Conservation (phyloP, 1,140 invertebrate species). For the Bicyclus anynana region DNA sequence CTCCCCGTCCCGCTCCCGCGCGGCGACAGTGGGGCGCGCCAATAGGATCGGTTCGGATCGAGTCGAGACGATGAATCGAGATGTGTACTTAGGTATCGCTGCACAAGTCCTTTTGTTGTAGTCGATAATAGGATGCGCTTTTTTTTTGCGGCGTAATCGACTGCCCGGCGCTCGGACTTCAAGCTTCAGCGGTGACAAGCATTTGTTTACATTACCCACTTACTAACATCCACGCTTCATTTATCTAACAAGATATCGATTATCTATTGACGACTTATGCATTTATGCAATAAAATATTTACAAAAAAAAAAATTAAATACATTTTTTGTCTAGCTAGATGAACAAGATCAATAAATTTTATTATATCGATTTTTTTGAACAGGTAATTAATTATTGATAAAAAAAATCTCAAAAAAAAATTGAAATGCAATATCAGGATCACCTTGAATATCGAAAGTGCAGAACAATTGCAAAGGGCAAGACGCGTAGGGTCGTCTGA, state of each 20-base stretch:
- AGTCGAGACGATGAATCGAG: conserved; percentile 76
- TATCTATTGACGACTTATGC: neutral
- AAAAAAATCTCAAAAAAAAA: neutral
- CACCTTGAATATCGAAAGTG: conserved; percentile 59
- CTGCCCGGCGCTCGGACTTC: conserved; percentile 43
- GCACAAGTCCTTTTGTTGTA: conserved; percentile 76
- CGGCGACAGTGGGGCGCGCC: conserved; percentile 73
- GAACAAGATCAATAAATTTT: neutral
- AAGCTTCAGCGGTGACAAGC: conserved; percentile 23
- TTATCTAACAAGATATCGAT: neutral
- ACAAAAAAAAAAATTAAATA: neutral
- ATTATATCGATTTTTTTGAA: neutral
- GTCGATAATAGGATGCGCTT: conserved; percentile 77
- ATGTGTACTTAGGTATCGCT: conserved; percentile 76
- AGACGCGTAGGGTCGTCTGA: conserved; percentile 60
- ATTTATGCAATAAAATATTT: neutral
- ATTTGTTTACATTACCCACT: conserved; percentile 48
- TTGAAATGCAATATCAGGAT: conserved; percentile 26
- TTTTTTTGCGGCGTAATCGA: conserved; percentile 69
- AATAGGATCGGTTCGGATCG: conserved; percentile 73
- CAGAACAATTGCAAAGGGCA: conserved; percentile 51
- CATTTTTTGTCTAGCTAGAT: neutral
- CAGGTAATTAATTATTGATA: neutral
- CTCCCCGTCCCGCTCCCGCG: conserved; percentile 49
- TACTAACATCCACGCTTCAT: conserved; percentile 1